phyloP scores from a whole-genome alignment of 2,888 invertebrate species.

The Drosophila nr. medialis region DNA sequence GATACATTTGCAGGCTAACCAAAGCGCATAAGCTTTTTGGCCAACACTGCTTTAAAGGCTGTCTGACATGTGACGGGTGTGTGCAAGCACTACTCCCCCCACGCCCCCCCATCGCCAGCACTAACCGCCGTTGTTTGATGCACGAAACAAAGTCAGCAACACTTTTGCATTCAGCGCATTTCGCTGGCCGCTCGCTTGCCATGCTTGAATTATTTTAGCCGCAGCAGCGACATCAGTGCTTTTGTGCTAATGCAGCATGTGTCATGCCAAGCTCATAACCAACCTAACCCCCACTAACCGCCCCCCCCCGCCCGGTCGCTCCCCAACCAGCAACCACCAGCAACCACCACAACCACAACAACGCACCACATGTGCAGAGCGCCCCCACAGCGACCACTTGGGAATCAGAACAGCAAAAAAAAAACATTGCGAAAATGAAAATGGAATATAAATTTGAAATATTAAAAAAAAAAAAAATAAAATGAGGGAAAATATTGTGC shows the following conservation, averaged over 20 bases:
- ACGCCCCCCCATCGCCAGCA: too few species aligned
- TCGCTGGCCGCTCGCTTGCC: constrained; percentile 45
- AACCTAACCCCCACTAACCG: not conserved
- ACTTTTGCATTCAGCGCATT: constrained; percentile 51
- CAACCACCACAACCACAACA: not conserved
- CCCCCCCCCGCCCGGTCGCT: not conserved
- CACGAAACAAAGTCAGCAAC: constrained; percentile 57
- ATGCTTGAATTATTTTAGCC: constrained; percentile 44
- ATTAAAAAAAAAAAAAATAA: constrained; percentile 43
- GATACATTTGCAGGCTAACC: constrained; percentile 26
- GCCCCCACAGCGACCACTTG: constrained; percentile 42
- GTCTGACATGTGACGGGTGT: constrained; percentile 4
- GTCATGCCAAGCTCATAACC: constrained; percentile 10
- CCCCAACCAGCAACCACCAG: not conserved
- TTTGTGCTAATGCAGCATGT: constrained; percentile 62
- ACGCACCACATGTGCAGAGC: not conserved
- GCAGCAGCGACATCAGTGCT: constrained; percentile 33
- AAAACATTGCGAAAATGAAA: constrained; percentile 47
- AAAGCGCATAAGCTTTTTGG: constrained; percentile 24
- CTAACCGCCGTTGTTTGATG: too few species aligned
- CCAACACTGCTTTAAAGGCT: constrained; percentile 6
- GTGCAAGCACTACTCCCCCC: not conserved
- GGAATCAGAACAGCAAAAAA: constrained; percentile 45
- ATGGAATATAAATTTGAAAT: constrained; percentile 72
- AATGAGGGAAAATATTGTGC: constrained; percentile 27